Conservation (phyloP, 2,113 vertebrate genomes). For the Apteryx owenii region DNA sequence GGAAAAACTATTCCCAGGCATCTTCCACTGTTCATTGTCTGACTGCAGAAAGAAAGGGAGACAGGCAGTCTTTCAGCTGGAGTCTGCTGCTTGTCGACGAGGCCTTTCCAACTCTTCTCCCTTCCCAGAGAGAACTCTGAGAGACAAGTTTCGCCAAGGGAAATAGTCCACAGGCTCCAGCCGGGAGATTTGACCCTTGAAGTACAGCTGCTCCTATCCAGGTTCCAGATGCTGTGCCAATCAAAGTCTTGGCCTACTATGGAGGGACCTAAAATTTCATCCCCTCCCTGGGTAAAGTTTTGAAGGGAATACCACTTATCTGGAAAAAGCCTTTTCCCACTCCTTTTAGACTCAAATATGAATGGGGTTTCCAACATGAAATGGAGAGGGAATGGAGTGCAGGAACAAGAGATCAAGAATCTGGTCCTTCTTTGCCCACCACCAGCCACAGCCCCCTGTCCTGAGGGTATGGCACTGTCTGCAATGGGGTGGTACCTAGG, state of each 20-base stretch:
- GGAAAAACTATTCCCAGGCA: neutral
- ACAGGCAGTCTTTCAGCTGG: neutral
- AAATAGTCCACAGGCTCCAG: neutral
- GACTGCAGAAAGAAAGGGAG: neutral
- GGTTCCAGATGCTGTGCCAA: neutral
- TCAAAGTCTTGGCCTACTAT: neutral
- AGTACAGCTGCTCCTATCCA: neutral
- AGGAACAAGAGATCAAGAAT: neutral
- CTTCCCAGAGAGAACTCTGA: neutral
- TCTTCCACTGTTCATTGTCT: neutral
- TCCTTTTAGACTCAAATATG: neutral
- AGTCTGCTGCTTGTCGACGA: neutral
- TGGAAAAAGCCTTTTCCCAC: neutral
- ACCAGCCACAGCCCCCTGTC: neutral
- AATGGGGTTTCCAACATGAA: neutral
- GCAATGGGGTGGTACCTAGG: neutral
- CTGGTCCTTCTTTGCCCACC: neutral
- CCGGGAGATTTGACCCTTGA: neutral
- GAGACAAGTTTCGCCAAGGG: neutral
- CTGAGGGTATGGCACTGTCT: neutral
- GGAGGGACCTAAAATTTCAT: neutral
- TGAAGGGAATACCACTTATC: neutral
- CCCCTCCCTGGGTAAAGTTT: neutral
- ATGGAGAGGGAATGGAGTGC: neutral
- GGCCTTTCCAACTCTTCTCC: neutral